These are phyloP conservation scores for Pseudopodoces humilis DNA, from an alignment of 2,113 vertebrate species.

Conservation along the genomic window DNA sequence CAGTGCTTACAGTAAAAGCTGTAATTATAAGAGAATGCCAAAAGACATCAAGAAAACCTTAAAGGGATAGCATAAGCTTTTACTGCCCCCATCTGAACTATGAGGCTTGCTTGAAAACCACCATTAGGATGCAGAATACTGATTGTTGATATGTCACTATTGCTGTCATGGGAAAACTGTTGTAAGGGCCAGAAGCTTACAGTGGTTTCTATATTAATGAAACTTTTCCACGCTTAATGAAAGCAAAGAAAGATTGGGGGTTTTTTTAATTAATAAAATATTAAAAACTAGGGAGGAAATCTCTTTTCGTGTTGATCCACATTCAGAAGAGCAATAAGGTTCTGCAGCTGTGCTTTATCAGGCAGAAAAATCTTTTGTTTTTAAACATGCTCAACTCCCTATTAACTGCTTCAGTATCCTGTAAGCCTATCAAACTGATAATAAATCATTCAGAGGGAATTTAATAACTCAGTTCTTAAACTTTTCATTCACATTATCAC, in stretches of 20 bases:
- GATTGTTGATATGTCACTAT: constrained; percentile 71
- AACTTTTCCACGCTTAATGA: constrained; percentile 69
- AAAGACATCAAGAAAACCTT: constrained; percentile 68
- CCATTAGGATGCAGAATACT: constrained; percentile 72
- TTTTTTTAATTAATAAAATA: constrained; percentile 73
- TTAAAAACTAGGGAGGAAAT: constrained; percentile 55
- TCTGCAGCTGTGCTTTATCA: constrained; percentile 40
- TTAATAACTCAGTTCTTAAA: constrained; percentile 36
- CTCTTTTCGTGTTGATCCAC: constrained; percentile 20
- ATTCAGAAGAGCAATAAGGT: constrained; percentile 40
- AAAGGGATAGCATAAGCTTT: constrained; percentile 71
- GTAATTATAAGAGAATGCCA: constrained; percentile 68
- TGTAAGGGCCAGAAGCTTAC: constrained; percentile 53
- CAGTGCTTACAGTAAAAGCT: constrained; percentile 66
- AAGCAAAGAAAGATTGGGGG: constrained; percentile 56
- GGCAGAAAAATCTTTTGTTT: constrained; percentile 24
- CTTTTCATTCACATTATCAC: neutral
- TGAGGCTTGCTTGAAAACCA: constrained; percentile 71
- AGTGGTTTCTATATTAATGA: constrained; percentile 70
- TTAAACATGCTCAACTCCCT: neutral
- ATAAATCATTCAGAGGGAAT: constrained; percentile 21
- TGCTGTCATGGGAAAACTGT: constrained; percentile 67
- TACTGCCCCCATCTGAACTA: constrained; percentile 74
- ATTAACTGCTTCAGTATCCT: neutral
- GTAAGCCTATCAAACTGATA: constrained; percentile 14